Evolutionary conservation across 2,888 invertebrate species (phyloP).

Genomic region (Hirtodrosophila duncani): DNA sequence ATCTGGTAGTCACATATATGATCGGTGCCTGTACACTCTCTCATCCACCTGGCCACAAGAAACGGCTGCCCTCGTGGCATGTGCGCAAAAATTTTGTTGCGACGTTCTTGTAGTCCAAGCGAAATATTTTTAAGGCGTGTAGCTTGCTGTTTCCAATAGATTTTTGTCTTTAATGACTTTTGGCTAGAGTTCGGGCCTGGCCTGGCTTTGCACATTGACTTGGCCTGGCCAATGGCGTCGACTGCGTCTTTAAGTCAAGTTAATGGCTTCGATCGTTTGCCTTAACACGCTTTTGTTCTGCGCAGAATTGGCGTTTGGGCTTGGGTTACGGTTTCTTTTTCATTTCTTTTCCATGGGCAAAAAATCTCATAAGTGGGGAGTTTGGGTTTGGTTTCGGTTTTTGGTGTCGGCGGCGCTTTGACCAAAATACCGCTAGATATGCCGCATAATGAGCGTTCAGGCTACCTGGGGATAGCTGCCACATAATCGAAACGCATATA

Average conservation of each 20-base stretch:
- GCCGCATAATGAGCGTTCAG: constrained; percentile 26
- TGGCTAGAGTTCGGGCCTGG: constrained; percentile 28
- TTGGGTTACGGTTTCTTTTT: constrained; percentile 18
- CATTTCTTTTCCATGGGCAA: constrained; percentile 7
- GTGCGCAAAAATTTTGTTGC: constrained; percentile 32
- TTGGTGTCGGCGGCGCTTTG: constrained; percentile 27
- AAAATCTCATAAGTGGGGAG: too few species aligned
- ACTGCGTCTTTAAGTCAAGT: constrained; percentile 14
- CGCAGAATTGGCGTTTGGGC: constrained; percentile 34
- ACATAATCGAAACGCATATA: constrained; percentile 19
- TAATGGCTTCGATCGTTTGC: constrained; percentile 49
- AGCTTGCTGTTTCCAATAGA: constrained; percentile 56
- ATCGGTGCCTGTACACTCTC: too few species aligned
- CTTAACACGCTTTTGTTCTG: constrained; percentile 64
- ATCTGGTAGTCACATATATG: too few species aligned
- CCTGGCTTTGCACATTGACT: too few species aligned
- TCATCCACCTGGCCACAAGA: constrained; percentile 25
- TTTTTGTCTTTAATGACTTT: constrained; percentile 65
- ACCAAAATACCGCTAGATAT: constrained; percentile 23
- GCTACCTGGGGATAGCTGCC: constrained; percentile 24
- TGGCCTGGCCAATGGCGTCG: constrained; percentile 7
- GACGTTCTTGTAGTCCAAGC: constrained; percentile 1
- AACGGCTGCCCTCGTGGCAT: constrained; percentile 5
- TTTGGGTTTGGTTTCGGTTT: constrained; percentile 1
- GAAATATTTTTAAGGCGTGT: constrained; percentile 56